A percentile compares a stretch with the other conserved stretches of the same genome.
These are phyloP conservation scores for Medauroidea extradentata DNA, from an alignment of 1,140 invertebrate species.

Conservation along the genomic window DNA sequence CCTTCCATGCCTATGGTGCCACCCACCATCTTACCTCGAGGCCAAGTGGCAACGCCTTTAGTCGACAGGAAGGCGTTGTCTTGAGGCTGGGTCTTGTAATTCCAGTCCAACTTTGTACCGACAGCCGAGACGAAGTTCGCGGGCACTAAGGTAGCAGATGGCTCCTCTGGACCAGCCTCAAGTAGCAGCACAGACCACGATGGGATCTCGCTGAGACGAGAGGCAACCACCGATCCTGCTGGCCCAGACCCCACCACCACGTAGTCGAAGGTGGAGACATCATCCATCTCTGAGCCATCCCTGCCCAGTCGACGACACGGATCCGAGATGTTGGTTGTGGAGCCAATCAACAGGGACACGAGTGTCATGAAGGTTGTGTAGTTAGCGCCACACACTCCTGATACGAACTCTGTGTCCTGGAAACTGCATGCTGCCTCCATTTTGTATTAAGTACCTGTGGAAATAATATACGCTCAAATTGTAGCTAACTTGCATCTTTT, in stretches of 20 bases:
- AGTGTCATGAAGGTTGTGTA: neutral
- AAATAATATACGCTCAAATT: no score
- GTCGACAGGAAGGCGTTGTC: constrained; percentile 38
- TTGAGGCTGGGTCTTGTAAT: constrained; percentile 49
- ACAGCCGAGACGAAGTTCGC: constrained; percentile 43
- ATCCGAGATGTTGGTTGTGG: constrained; percentile 4
- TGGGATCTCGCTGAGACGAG: constrained; percentile 48
- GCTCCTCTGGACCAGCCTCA: constrained; percentile 63
- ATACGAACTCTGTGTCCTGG: constrained; percentile 3
- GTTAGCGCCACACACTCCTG: neutral
- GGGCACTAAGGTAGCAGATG: constrained; percentile 62
- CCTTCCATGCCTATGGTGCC: constrained; percentile 48
- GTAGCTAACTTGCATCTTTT: no score
- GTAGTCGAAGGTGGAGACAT: constrained; percentile 13
- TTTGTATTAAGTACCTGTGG: no score
- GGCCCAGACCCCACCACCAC: constrained; percentile 50
- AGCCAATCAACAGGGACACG: neutral
- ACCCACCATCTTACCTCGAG: constrained; percentile 36
- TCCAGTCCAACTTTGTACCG: constrained; percentile 44
- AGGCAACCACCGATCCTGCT: constrained; percentile 54
- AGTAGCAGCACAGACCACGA: constrained; percentile 49
- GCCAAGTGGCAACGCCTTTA: constrained; percentile 5
- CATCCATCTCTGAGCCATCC: no score
- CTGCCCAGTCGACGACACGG: constrained; percentile 8
- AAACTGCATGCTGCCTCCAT: neutral